Evolutionary conservation across 2,888 invertebrate species (phyloP), one percentile per base, ranked within the genome.

Genomic region (Drosophila paramelanica): DNA sequence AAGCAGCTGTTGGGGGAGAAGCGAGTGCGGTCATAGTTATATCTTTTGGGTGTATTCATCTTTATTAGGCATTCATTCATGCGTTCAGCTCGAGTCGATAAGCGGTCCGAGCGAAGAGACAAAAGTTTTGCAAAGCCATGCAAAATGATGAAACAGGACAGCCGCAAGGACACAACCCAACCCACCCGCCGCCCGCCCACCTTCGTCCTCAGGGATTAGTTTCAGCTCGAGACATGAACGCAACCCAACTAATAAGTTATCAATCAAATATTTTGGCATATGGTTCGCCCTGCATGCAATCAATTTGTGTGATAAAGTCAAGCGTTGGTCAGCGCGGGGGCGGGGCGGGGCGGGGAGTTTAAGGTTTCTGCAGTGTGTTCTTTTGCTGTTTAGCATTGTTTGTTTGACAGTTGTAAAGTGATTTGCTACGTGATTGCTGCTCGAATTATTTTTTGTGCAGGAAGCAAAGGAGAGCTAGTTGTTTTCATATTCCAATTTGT

Each of bases 261-360:
- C 89, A 84, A 84, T 84, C 83, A 84, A 88, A 88, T 78, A 68
- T 88, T 82, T 82, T 70, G 87, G 86, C 83, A 84, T 73, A 88
- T 83, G 83, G 64, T 66, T 70, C 70, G 67, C 73, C 79, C 79
- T 73, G 76, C 74, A 78, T 78, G 60, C 74, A 69, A 76, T 76
- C 76, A 76, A 76, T 76, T 76, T 78, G 74, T 76, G 36, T 61
- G 76, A 76, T 76, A 78, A 76, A 76, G 61, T 79, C 76, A 76
- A 78, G 52, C 50, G 55, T 67, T 60, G 61, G 56, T 67, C 67
- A 72, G 23, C 31, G 31, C 6, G 38, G 13, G 36, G 11, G 17
- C 5, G 39, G 46, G 20, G 27, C 7, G 3, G 49, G 38, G 39
- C 33, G 20, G 11, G 5, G 6, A 3, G 2, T 3, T 31, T 7